Evolutionary conservation across 2,888 invertebrate species (phyloP).

Genomic region (Caenorhabditis macrosperma): DNA sequence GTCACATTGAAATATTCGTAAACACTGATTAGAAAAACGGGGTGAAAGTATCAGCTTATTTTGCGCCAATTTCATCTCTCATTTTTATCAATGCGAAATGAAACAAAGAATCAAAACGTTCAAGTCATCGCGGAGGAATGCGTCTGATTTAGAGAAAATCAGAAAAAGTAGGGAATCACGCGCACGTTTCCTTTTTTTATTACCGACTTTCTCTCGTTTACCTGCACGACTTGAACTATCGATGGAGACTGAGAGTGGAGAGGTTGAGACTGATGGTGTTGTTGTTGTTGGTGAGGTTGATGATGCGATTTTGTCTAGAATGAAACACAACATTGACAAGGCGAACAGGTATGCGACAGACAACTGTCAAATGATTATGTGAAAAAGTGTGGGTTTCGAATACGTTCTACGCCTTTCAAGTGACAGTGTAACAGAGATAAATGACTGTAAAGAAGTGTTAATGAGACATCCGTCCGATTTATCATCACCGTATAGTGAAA

Average conservation of each 20-base stretch:
- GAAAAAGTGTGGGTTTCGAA: not conserved
- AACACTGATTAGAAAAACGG: not conserved
- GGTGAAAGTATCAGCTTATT: too few species aligned
- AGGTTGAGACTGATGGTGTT: slow-evolving; percentile 27
- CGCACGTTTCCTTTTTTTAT: slow-evolving; percentile 49
- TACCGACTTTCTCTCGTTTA: slow-evolving; percentile 34
- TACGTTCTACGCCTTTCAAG: not conserved
- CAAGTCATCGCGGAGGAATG: not conserved
- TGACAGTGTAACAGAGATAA: not conserved
- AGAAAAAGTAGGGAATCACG: slow-evolving; percentile 20
- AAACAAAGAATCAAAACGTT: not conserved
- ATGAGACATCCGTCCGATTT: too few species aligned
- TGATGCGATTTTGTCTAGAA: slow-evolving; percentile 53
- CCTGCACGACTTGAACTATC: slow-evolving; percentile 57
- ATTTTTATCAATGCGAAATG: not conserved
- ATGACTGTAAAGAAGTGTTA: not conserved
- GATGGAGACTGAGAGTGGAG: slow-evolving; percentile 29
- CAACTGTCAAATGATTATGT: slow-evolving; percentile 11
- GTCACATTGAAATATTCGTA: slow-evolving; percentile 3
- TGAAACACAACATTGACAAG: slow-evolving; percentile 1
- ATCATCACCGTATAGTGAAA: not conserved
- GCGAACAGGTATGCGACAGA: slow-evolving; percentile 1
- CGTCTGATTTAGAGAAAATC: not conserved
- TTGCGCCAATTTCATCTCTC: too few species aligned
- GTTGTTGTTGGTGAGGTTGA: slow-evolving; percentile 43